phyloP scores from a whole-genome alignment of 2,888 invertebrate genomes.

The Ditylenchus weischeri region DNA sequence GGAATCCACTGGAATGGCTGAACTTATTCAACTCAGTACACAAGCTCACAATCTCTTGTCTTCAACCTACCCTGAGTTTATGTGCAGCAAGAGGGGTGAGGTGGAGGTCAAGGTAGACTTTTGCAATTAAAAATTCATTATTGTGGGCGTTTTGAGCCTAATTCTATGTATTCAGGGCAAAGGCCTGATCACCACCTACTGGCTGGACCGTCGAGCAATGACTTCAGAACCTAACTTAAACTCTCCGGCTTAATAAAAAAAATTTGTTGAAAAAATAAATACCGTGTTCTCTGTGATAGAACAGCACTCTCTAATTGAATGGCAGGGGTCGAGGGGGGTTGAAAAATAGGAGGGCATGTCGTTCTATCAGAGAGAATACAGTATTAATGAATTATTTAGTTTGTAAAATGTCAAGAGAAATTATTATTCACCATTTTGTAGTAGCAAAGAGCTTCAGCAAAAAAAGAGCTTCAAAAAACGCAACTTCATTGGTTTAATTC shows the following conservation, averaged over 20 bases:
- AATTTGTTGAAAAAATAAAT: too few species aligned
- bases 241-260: background rate
- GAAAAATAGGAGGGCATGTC: too few species aligned
- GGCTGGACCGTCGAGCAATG: slow-evolving; percentile 39
- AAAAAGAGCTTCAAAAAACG: too few species aligned
- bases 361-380: too few species aligned
- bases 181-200: slow-evolving; percentile 54
- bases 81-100: slow-evolving; percentile 45
- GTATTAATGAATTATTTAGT: too few species aligned
- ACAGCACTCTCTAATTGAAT: too few species aligned
- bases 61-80: slow-evolving; percentile 47
- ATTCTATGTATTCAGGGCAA: slow-evolving; percentile 40
- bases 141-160: background rate
- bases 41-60: slow-evolving; percentile 40
- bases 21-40: slow-evolving; percentile 52
- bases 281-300: too few species aligned
- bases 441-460: too few species aligned
- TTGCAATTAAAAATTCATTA: background rate
- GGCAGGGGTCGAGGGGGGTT: too few species aligned
- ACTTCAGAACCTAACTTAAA: background rate
- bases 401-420: too few species aligned
- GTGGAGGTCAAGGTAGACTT: slow-evolving; percentile 45
- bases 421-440: too few species aligned
- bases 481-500: too few species aligned
- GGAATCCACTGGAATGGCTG: slow-evolving; percentile 53